These are phyloP conservation scores for Ceratoteleas bidentatus DNA, from an alignment of 1,140 invertebrate species.

Conservation along the genomic window DNA sequence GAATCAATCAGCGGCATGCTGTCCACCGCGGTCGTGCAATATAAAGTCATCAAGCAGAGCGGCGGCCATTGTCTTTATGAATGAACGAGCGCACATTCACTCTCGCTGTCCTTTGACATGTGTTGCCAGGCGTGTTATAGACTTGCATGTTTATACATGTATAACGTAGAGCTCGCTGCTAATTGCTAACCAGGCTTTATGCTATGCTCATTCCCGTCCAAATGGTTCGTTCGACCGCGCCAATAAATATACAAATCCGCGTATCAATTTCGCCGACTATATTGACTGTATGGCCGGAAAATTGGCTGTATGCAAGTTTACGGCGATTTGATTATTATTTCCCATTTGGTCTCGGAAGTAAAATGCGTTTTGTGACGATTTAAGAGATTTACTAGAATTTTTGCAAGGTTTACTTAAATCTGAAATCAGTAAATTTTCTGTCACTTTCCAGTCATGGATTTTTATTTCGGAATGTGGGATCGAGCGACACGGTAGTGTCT, in stretches of 20 bases:
- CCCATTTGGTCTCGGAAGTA: no score
- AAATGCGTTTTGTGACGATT: no score
- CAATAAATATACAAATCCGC: background rate
- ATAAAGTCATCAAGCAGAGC: constrained; percentile 61
- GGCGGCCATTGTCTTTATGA: constrained; percentile 64
- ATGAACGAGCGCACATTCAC: constrained; percentile 62
- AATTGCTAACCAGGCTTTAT: constrained; percentile 49
- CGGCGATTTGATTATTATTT: no score
- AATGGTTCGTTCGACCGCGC: constrained; percentile 14
- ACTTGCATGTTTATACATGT: constrained; percentile 57
- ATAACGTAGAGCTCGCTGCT: constrained; percentile 46
- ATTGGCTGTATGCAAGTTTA: no score
- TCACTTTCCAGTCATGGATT: no score
- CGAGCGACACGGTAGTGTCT: no score
- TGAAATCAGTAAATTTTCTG: no score
- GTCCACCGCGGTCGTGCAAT: constrained; percentile 56
- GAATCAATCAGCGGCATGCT: constrained; percentile 49
- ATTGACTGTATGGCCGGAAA: no score
- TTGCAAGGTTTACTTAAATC: no score
- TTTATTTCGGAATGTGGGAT: no score
- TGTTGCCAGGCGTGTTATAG: constrained; percentile 53
- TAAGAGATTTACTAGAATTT: no score
- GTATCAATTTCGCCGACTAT: background rate
- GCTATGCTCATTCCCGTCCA: constrained; percentile 25
- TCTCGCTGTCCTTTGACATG: constrained; percentile 62